Percentiles rank a stretch among this genome's conserved stretches.
Evolutionary conservation across 2,113 vertebrate genomes (phyloP).

Genomic region (Notarius quadriscutis): DNA sequence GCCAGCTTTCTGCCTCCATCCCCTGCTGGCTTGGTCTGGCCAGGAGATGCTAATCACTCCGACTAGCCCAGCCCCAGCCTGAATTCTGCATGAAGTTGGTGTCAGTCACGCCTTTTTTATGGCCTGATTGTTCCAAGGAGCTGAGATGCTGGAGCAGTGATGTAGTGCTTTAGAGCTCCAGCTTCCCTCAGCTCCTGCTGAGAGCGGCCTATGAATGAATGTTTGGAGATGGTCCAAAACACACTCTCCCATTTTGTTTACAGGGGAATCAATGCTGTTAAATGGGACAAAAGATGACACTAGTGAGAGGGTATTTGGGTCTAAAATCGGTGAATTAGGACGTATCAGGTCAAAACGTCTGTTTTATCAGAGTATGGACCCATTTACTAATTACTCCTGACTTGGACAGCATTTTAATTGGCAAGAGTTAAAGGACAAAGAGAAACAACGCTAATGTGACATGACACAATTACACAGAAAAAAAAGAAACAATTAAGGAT

Average conservation of each 20-base stretch:
- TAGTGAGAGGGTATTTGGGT: not conserved
- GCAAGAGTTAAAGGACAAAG: conserved; percentile 13
- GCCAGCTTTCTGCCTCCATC: conserved; percentile 22
- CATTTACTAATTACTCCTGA: conserved; percentile 4
- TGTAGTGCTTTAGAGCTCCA: not conserved
- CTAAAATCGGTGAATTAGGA: not conserved
- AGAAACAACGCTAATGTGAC: conserved; percentile 41
- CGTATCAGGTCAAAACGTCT: not conserved
- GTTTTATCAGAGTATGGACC: conserved; percentile 29
- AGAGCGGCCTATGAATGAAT: conserved; percentile 38
- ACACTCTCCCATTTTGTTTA: conserved; percentile 48
- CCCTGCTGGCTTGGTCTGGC: conserved; percentile 8
- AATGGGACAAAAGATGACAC: conserved; percentile 31
- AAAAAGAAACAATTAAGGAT: conserved; percentile 43
- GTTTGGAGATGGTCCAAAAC: conserved; percentile 53
- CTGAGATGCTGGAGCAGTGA: conserved; percentile 13
- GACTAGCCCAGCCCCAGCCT: conserved; percentile 34
- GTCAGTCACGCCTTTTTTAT: conserved; percentile 50
- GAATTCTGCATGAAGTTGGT: conserved; percentile 40
- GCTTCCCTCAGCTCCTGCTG: conserved; percentile 24
- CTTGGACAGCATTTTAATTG: conserved; percentile 30
- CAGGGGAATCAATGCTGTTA: conserved; percentile 39
- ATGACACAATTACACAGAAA: conserved; percentile 28
- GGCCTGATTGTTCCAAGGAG: conserved; percentile 34
- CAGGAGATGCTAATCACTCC: conserved; percentile 39